A percentile compares a stretch with the other conserved stretches of the same genome.
Evolutionary conservation across 2,888 invertebrate species (phyloP).

Genomic region (Eupithecia insigniata): DNA sequence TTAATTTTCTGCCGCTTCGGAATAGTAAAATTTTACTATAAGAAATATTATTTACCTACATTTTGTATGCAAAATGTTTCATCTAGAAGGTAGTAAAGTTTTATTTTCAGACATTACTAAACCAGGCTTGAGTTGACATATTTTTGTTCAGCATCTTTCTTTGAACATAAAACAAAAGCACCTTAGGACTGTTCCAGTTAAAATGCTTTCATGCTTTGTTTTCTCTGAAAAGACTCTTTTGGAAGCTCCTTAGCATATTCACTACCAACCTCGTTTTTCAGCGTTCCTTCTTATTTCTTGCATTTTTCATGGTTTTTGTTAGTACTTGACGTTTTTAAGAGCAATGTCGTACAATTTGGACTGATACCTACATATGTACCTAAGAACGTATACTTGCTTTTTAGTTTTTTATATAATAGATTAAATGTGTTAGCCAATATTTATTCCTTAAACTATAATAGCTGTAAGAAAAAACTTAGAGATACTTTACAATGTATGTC

Average conservation of each 20-base stretch:
- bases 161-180: slow-evolving; percentile 28
- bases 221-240: slow-evolving; percentile 33
- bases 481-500: too few species aligned
- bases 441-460: too few species aligned
- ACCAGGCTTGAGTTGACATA: background rate
- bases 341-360: background rate
- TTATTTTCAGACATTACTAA: slow-evolving; percentile 5
- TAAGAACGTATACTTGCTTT: background rate
- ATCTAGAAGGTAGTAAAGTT: slow-evolving; percentile 17
- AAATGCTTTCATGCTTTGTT: slow-evolving; percentile 49
- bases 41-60: background rate
- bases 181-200: slow-evolving; percentile 33
- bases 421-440: too few species aligned
- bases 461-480: too few species aligned
- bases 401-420: too few species aligned
- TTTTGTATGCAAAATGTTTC: slow-evolving; percentile 4
- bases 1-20: background rate
- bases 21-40: background rate
- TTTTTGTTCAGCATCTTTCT: slow-evolving; percentile 18
- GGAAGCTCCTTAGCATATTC: slow-evolving; percentile 13
- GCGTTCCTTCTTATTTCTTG: background rate
- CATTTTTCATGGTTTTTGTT: background rate
- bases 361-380: too few species aligned
- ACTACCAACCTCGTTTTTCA: slow-evolving; percentile 6
- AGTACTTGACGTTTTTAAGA: background rate